A percentile compares a stretch with the other conserved stretches of the same genome.
Conservation (phyloP, 2,797 vertebrate species). For the Xenops minutus region DNA sequence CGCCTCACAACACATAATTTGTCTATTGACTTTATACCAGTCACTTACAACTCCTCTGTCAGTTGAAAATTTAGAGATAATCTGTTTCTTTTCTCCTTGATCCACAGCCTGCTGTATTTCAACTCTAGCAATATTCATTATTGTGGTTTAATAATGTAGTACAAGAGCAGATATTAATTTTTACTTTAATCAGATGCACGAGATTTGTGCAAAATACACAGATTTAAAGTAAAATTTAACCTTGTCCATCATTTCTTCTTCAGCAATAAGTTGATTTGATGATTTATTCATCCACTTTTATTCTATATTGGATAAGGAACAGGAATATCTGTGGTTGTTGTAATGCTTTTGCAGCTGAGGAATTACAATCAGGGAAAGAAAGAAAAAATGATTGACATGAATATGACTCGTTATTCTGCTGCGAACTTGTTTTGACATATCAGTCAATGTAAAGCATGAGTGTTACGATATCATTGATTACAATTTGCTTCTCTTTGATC, state of each 20-base stretch:
- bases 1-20: not conserved
- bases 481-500: not conserved
- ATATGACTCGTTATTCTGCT: not conserved
- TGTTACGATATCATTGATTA: slow-evolving; percentile 48
- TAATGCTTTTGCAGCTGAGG: not conserved
- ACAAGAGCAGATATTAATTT: not conserved
- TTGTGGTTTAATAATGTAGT: not conserved
- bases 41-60: not conserved
- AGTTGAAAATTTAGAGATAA: not conserved
- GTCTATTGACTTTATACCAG: not conserved
- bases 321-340: not conserved
- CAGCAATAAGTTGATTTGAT: not conserved
- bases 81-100: not conserved
- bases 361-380: not conserved
- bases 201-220: not conserved
- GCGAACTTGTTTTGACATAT: slow-evolving; percentile 41
- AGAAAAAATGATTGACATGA: not conserved
- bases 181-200: not conserved
- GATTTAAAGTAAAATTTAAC: not conserved
- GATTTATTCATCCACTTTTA: not conserved
- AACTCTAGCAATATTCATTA: not conserved
- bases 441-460: slow-evolving; percentile 31
- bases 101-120: not conserved
- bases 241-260: not conserved
- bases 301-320: not conserved